Evolutionary conservation across 1,140 invertebrate genomes (phyloP), one percentile per base, ranked within the genome.

Genomic region (Eriosoma lanigerum): DNA sequence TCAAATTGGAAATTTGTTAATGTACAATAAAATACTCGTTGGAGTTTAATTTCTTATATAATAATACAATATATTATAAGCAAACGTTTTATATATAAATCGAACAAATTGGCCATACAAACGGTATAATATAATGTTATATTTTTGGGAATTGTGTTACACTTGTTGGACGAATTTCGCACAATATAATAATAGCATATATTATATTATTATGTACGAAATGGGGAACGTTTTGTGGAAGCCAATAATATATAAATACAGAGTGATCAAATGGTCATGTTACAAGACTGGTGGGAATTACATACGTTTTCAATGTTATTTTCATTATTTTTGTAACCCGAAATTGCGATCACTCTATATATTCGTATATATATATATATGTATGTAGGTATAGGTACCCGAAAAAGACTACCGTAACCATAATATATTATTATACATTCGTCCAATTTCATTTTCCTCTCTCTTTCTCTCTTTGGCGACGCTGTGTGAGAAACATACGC

Each of bases 91-190:
- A 38, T 38, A 12, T 44, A 64, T n/a, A 38, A 64, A 64, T 64
- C 62, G 62, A 38, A 64, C 62, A 64, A 64, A 64, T 64, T 64
- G 32, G 62, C 32, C 32, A 29, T 32, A 66, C 32, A 66, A 19
- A 44, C 64, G 38, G 46, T 48, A 15, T 48, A 48, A 13, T 48
- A 10, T 48, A 48, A 10, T 48, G 10, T 48, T 13, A 48, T 48
- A 15, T 10, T 48, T 13, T 48, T 5, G 64, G n/a, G 2, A 26
- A 24, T 19, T 13, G 64, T 15, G 44, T 68, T 24, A 24, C 66
- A 68, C 66, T 68, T 68, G 66, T 68, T 46, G 66, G 54, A n/a
- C 54, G 10, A 76, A 76, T 13, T 15, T 24, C 29, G 32, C 52
- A 29, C 46, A 70, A 48, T 29, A 46, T 66, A 12, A 62, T 32